Conservation (phyloP, 2,888 invertebrate genomes). For the Hirtodrosophila histrioides region DNA sequence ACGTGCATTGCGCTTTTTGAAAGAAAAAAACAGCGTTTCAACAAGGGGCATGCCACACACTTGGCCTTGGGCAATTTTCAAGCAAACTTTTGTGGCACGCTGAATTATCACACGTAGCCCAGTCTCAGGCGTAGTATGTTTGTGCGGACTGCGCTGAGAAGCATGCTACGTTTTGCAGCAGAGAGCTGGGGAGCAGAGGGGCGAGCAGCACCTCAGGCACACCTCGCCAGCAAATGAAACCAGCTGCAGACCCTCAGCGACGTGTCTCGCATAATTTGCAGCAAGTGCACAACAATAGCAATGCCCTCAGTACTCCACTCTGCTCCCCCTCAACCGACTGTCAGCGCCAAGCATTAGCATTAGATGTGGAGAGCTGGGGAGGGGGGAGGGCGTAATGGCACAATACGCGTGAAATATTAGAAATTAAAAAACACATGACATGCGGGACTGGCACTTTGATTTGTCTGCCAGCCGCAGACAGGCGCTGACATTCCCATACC, state of each 20-base stretch:
- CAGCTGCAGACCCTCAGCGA: slow-evolving; percentile 37
- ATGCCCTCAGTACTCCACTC: slow-evolving; percentile 10
- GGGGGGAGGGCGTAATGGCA: background rate
- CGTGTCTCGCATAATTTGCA: slow-evolving; percentile 79
- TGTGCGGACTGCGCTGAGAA: too few relatives aligned
- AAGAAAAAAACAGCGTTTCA: background rate
- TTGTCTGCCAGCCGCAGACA: slow-evolving; percentile 72
- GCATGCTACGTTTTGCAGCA: too few relatives aligned
- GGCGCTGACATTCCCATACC: slow-evolving; percentile 16
- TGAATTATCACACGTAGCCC: slow-evolving; percentile 69
- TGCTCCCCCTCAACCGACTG: slow-evolving; percentile 30
- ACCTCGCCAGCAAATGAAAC: slow-evolving; percentile 57
- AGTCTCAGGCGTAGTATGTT: background rate
- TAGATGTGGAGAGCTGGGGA: slow-evolving; percentile 19
- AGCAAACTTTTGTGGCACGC: slow-evolving; percentile 68
- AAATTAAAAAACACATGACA: slow-evolving; percentile 79
- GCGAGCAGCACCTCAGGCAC: slow-evolving; percentile 68
- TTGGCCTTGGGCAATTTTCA: slow-evolving; percentile 73
- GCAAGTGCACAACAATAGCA: slow-evolving; percentile 74
- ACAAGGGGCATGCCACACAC: slow-evolving; percentile 52
- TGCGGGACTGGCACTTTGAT: slow-evolving; percentile 70
- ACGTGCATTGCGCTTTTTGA: slow-evolving; percentile 80
- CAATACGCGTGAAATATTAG: slow-evolving; percentile 73
- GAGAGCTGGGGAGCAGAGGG: too few relatives aligned
- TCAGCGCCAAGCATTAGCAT: slow-evolving; percentile 60